Evolutionary conservation across 2,113 vertebrate species (phyloP).

Genomic region (Pseudolaguvia tuberculata): DNA sequence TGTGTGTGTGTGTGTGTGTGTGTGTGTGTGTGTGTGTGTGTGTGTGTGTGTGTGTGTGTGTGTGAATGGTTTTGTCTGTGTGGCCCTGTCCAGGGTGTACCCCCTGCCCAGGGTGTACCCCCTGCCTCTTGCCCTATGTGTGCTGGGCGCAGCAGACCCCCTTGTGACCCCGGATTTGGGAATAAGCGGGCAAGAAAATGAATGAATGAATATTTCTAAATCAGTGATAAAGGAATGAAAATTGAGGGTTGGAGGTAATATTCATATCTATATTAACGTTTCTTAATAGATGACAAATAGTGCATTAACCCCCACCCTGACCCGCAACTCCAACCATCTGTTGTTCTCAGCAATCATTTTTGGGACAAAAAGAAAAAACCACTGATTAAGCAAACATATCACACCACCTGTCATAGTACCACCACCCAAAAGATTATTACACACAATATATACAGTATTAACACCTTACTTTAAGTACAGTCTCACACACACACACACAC

Average conservation of each 20-base stretch:
- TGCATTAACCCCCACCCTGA: background rate
- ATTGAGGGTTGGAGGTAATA: background rate
- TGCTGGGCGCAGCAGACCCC: no score
- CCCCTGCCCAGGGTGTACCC: no score
- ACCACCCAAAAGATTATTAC: background rate
- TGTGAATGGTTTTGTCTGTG: no score
- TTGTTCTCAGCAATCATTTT: slow-evolving; percentile 15
- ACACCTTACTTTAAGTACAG: background rate
- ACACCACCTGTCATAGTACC: background rate
- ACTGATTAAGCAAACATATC: background rate
- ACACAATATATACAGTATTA: background rate
- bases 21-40: no score
- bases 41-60: no score
- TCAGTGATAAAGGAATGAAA: background rate
- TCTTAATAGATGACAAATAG: background rate
- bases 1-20: no score
- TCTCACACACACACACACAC: background rate
- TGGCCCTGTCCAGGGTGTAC: no score
- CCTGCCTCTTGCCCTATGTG: no score
- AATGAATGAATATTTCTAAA: no score
- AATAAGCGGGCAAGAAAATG: no score
- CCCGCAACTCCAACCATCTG: slow-evolving; percentile 31
- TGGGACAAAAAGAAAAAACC: slow-evolving; percentile 1
- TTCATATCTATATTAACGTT: background rate
- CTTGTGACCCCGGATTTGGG: no score